These are phyloP conservation scores for Orussus abietinus DNA, from an alignment of 1,140 invertebrate genomes.

Conservation along the genomic window DNA sequence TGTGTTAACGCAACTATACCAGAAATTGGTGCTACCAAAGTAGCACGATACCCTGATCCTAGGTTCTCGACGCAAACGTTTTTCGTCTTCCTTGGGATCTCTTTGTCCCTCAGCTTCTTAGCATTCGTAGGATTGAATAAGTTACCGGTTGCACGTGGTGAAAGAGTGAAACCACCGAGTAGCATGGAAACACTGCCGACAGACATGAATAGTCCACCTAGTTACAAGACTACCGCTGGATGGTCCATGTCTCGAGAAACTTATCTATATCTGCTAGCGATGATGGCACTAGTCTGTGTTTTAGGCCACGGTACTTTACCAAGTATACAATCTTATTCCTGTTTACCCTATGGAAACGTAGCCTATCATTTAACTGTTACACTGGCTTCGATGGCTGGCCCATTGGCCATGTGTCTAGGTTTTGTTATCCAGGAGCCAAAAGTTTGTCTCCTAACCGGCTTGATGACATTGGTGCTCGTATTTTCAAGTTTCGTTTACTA, in stretches of 20 bases:
- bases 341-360: conserved; percentile 78
- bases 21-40: conserved; percentile 26
- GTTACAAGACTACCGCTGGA: conserved; percentile 41
- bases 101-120: conserved; percentile 58
- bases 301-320: conserved; percentile 76
- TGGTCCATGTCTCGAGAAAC: conserved; percentile 42
- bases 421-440: conserved; percentile 67
- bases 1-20: conserved; percentile 48
- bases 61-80: conserved; percentile 64
- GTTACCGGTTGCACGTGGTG: conserved; percentile 30
- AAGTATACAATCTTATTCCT: conserved; percentile 83
- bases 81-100: conserved; percentile 64
- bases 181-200: conserved; percentile 43
- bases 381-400: conserved; percentile 79
- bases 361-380: conserved; percentile 81
- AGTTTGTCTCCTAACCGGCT: conserved; percentile 54
- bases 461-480: conserved; percentile 54
- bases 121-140: conserved; percentile 59
- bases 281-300: conserved; percentile 60
- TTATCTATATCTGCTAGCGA: conserved; percentile 54
- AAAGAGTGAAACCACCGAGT: conserved; percentile 38
- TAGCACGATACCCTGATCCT: conserved; percentile 52
- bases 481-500: conserved; percentile 66
- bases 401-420: conserved; percentile 75
- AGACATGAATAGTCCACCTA: conserved; percentile 41